phyloP scores from a whole-genome alignment of 1,140 invertebrate genomes.

The Elysia chlorotica region DNA sequence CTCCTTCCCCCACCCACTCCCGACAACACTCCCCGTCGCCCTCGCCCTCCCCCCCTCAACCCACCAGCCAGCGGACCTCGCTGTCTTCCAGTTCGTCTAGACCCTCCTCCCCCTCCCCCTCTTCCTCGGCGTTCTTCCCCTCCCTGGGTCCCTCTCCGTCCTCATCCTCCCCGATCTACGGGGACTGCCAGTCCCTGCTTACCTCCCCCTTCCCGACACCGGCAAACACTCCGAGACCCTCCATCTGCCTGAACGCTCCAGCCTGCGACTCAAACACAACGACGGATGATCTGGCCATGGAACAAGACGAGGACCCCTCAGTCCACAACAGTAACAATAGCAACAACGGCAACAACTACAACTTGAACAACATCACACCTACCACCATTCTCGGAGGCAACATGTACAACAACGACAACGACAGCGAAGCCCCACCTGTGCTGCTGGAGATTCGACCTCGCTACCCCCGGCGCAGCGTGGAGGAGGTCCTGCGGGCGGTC shows the following conservation, averaged over 20 bases:
- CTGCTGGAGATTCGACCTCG: constrained; percentile 32
- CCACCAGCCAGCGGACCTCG: neutral
- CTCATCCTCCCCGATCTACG: constrained; percentile 5
- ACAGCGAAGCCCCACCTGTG: constrained; percentile 6
- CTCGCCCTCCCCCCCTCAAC: neutral
- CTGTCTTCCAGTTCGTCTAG: constrained; percentile 6
- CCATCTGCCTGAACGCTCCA: too few species aligned
- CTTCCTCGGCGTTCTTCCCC: neutral
- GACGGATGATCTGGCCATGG: constrained; percentile 7
- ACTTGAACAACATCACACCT: neutral
- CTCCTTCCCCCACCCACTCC: neutral
- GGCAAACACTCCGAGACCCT: constrained; percentile 3
- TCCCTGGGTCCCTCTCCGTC: constrained; percentile 14
- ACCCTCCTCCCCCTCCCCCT: constrained; percentile 1
- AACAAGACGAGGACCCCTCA: neutral
- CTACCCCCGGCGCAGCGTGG: constrained; percentile 40
- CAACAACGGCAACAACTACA: too few species aligned
- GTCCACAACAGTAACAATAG: too few species aligned
- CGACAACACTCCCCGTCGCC: neutral
- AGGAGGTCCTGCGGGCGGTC: constrained; percentile 78
- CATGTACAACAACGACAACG: neutral
- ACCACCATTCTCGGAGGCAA: neutral
- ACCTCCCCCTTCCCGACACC: constrained; percentile 11
- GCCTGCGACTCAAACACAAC: neutral
- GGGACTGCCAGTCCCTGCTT: constrained; percentile 13